Percentiles rank a stretch among this genome's conserved stretches.
Evolutionary conservation across 2,888 invertebrate species (phyloP).

Genomic region (Troides oblongomaculatus): DNA sequence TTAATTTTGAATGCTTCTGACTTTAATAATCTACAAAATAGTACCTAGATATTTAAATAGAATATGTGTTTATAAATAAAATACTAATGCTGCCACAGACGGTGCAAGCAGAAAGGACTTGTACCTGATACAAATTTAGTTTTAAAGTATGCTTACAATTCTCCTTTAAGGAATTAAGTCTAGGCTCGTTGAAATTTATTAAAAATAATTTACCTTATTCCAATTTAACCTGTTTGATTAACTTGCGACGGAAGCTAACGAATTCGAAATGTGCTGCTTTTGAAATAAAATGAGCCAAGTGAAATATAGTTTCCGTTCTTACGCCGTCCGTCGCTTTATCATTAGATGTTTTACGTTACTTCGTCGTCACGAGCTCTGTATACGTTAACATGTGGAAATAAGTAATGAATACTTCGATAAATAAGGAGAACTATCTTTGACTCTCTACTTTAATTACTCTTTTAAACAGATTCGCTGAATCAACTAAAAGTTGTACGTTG

Average conservation of each 20-base stretch:
- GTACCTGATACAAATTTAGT: no score
- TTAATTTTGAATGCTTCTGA: no score
- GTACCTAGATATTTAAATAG: no score
- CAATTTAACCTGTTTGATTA: constrained; percentile 10
- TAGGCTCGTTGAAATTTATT: background rate
- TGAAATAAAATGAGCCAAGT: constrained; percentile 26
- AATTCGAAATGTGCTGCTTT: constrained; percentile 25
- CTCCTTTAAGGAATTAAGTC: no score
- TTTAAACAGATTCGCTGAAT: constrained; percentile 28
- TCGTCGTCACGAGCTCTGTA: constrained; percentile 11
- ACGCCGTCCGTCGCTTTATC: constrained; percentile 17
- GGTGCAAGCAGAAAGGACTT: no score
- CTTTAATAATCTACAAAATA: no score
- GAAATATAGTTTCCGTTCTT: constrained; percentile 28
- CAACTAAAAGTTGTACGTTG: constrained; percentile 12
- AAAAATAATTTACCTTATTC: background rate
- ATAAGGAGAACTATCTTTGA: constrained; percentile 14
- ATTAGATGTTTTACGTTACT: constrained; percentile 20
- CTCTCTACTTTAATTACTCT: constrained; percentile 20
- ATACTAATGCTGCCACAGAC: no score
- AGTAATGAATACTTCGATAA: constrained; percentile 23
- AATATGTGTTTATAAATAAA: no score
- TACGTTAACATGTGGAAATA: constrained; percentile 16
- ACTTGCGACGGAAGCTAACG: constrained; percentile 11
- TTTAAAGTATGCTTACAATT: no score